These are phyloP conservation scores for Bombycilla garrulus DNA, from an alignment of 2,113 vertebrate genomes.

Conservation along the genomic window DNA sequence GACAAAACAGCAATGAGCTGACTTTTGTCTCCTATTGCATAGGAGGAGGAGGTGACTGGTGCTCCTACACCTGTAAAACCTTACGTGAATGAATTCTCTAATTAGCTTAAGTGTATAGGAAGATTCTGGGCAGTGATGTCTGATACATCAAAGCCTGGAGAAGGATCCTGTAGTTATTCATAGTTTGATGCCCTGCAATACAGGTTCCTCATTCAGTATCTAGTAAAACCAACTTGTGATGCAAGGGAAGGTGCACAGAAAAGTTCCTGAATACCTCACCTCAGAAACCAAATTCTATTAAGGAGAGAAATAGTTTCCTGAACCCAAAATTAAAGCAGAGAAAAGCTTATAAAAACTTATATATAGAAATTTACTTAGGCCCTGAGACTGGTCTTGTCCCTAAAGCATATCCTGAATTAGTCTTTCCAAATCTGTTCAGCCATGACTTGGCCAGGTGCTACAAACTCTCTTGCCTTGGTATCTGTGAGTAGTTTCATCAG, in stretches of 20 bases:
- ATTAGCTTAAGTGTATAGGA: not conserved
- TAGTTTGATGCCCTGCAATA: not conserved
- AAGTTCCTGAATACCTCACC: not conserved
- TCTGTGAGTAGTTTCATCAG: not conserved
- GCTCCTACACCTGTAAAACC: not conserved
- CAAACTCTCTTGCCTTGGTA: not conserved
- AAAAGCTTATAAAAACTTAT: not conserved
- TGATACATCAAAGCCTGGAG: not conserved
- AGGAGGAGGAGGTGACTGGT: not conserved
- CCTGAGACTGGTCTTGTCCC: not conserved
- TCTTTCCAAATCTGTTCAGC: not conserved
- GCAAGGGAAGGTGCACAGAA: not conserved
- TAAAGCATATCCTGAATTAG: not conserved
- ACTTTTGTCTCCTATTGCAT: not conserved
- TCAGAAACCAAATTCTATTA: not conserved
- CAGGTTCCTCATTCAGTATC: not conserved
- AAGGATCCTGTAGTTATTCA: not conserved
- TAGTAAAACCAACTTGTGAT: not conserved
- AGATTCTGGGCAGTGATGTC: not conserved
- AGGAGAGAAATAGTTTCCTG: not conserved
- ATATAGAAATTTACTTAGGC: not conserved
- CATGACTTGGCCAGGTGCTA: not conserved
- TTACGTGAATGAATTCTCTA: not conserved
- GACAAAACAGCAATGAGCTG: not conserved
- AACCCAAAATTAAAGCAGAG: not conserved